phyloP scores from a whole-genome alignment of 2,888 invertebrate species.

The Blastobasis adustella region DNA sequence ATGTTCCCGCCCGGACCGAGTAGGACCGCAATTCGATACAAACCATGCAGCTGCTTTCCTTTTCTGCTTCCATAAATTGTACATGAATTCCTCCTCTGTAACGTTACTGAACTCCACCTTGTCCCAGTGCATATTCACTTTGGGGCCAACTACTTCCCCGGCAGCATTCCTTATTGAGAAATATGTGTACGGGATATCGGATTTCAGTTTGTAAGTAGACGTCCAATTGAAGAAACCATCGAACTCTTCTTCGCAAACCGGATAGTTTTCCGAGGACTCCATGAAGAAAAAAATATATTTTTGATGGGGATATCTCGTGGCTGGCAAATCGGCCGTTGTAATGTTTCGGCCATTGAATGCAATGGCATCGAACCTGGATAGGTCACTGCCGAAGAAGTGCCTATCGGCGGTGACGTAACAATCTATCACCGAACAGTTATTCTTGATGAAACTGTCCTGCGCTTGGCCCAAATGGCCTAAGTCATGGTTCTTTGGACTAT shows the following conservation, averaged over 20 bases:
- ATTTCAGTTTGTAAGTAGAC: constrained; percentile 53
- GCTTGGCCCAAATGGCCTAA: constrained; percentile 41
- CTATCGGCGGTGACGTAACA: constrained; percentile 48
- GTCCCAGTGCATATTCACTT: constrained; percentile 33
- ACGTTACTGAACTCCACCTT: constrained; percentile 12
- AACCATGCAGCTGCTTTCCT: constrained; percentile 60
- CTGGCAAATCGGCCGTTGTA: constrained; percentile 24
- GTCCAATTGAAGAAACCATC: constrained; percentile 66
- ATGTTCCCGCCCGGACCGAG: constrained; percentile 26
- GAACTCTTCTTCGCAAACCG: constrained; percentile 36
- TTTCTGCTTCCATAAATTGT: constrained; percentile 34
- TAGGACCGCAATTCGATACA: constrained; percentile 48
- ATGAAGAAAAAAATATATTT: constrained; percentile 55
- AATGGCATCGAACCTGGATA: constrained; percentile 47
- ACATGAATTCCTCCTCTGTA: constrained; percentile 19
- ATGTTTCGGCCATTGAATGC: constrained; percentile 46
- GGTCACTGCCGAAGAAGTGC: constrained; percentile 33
- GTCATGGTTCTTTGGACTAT: constrained; percentile 40
- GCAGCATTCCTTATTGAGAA: constrained; percentile 35
- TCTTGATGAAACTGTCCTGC: constrained; percentile 41
- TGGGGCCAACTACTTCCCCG: constrained; percentile 48
- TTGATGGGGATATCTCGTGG: constrained; percentile 36
- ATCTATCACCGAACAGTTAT: constrained; percentile 46
- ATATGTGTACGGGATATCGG: constrained; percentile 53
- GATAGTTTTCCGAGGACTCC: constrained; percentile 56